Percentiles rank a stretch among this genome's conserved stretches.
Evolutionary conservation across 2,888 invertebrate species (phyloP).

Genomic region (Acronicta leporina): DNA sequence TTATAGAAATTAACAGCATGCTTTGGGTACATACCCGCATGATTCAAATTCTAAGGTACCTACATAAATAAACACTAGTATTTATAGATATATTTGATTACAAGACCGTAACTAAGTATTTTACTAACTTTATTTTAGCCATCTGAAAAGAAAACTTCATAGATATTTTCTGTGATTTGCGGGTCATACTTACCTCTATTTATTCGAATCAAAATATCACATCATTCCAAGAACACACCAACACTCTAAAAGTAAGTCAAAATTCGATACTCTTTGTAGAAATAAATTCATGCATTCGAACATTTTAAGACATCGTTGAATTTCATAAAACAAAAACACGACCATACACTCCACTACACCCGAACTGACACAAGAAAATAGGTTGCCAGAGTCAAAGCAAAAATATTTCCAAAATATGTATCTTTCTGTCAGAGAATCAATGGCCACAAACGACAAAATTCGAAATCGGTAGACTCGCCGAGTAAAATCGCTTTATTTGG

Average conservation of each 20-base stretch:
- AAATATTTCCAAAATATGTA: constrained; percentile 2
- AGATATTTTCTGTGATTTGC: not conserved
- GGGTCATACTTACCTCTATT: constrained; percentile 48
- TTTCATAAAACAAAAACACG: constrained; percentile 74
- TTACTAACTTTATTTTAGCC: constrained; percentile 17
- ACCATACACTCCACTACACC: constrained; percentile 63
- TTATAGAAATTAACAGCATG: too few species aligned
- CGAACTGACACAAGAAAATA: constrained; percentile 61
- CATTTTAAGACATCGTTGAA: constrained; percentile 73
- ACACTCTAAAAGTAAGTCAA: constrained; percentile 63
- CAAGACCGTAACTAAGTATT: not conserved
- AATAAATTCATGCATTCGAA: constrained; percentile 66
- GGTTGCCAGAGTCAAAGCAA: constrained; percentile 13
- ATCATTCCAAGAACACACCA: constrained; percentile 67
- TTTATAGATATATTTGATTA: too few species aligned
- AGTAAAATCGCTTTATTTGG: too few species aligned
- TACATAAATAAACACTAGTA: too few species aligned
- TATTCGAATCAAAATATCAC: constrained; percentile 46
- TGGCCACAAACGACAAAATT: too few species aligned
- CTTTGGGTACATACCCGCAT: too few species aligned
- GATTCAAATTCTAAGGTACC: too few species aligned
- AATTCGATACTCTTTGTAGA: constrained; percentile 58
- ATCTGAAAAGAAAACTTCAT: constrained; percentile 9
- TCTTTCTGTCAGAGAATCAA: too few species aligned
- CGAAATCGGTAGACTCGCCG: too few species aligned